Evolutionary conservation across 1,140 invertebrate species (phyloP).

Genomic region (Drosophila jambulina): DNA sequence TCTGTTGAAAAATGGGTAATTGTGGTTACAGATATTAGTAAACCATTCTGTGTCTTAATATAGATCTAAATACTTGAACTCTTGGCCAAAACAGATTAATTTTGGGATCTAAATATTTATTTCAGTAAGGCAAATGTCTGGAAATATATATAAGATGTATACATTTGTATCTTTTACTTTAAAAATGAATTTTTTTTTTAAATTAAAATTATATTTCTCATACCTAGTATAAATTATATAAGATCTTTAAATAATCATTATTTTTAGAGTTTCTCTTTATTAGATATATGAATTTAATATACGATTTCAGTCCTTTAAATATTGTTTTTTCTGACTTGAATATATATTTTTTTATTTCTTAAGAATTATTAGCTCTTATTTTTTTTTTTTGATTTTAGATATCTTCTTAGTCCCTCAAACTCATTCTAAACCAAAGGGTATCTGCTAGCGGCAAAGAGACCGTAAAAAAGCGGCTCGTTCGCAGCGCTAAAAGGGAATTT

Average conservation of each 20-base stretch:
- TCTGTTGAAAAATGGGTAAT: not conserved
- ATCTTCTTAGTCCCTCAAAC: not conserved
- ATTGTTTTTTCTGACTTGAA: not conserved
- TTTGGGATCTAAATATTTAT: not conserved
- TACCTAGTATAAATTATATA: no score
- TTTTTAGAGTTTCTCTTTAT: not conserved
- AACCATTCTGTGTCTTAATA: no score
- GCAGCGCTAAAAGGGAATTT: constrained; percentile 56
- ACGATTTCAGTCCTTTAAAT: no score
- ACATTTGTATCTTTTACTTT: not conserved
- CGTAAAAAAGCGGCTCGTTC: constrained; percentile 46
- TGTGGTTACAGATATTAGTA: not conserved
- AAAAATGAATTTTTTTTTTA: not conserved
- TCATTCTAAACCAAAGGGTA: not conserved
- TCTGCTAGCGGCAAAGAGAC: not conserved
- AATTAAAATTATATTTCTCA: not conserved
- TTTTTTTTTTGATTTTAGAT: not conserved
- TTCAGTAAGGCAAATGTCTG: not conserved
- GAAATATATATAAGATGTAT: not conserved
- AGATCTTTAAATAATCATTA: no score
- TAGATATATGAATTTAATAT: not conserved
- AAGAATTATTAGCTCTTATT: no score
- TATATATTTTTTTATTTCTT: not conserved
- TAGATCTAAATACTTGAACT: not conserved
- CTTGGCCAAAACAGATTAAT: not conserved